Evolutionary conservation across 2,888 invertebrate species (phyloP).

Genomic region (Melanophora roralis): DNA sequence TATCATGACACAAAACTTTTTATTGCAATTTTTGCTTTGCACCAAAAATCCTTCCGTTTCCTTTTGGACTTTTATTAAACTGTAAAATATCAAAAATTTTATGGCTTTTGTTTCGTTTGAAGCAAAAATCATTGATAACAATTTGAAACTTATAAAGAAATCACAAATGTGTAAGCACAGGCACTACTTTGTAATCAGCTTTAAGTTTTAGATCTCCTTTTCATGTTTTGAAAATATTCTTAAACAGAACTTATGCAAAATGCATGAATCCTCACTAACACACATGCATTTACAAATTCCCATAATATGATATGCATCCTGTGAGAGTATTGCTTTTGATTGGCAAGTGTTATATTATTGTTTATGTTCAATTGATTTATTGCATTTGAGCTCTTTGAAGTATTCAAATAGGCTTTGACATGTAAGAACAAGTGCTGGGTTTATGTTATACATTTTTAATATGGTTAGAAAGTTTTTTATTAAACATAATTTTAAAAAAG

Average conservation of each 20-base stretch:
- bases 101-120: neutral
- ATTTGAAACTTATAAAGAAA: neutral
- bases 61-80: too few species aligned
- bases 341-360: conserved; percentile 13
- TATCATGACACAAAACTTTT: too few species aligned
- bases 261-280: neutral
- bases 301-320: neutral
- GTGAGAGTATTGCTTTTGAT: conserved; percentile 1
- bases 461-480: too few species aligned
- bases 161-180: neutral
- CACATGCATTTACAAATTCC: neutral
- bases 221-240: neutral
- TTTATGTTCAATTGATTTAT: conserved; percentile 19
- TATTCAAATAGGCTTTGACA: neutral
- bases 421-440: neutral
- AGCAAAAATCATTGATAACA: neutral
- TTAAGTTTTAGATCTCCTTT: neutral
- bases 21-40: too few species aligned
- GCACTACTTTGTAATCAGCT: neutral
- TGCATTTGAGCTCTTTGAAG: conserved; percentile 18
- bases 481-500: too few species aligned
- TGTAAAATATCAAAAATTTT: neutral
- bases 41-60: too few species aligned
- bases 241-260: neutral
- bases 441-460: neutral